These are phyloP conservation scores for Taenaris catops DNA, from an alignment of 2,888 invertebrate species.

Conservation along the genomic window DNA sequence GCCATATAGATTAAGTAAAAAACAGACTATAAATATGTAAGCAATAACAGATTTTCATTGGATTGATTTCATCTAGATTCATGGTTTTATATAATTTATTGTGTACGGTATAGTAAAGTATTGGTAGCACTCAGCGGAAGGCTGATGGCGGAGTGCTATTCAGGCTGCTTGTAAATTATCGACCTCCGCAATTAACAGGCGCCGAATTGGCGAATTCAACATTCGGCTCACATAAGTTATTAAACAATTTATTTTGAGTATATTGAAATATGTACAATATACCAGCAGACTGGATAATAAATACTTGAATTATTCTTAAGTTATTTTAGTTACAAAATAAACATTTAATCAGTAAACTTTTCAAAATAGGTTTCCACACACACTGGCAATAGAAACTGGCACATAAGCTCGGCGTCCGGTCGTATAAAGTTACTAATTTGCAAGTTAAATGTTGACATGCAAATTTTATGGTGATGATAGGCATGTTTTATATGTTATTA, in stretches of 20 bases:
- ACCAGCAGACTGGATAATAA: too few species aligned
- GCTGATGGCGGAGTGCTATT: constrained; percentile 45
- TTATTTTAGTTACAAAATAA: too few species aligned
- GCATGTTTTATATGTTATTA: constrained; percentile 38
- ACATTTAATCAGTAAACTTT: constrained; percentile 1
- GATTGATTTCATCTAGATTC: too few species aligned
- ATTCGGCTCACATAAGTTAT: constrained; percentile 19
- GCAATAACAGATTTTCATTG: too few species aligned
- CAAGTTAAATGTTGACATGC: constrained; percentile 37
- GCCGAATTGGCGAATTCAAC: constrained; percentile 65
- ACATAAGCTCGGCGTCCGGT: constrained; percentile 16
- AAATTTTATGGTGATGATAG: constrained; percentile 36
- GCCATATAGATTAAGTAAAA: too few species aligned
- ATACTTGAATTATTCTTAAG: too few species aligned
- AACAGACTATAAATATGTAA: too few species aligned
- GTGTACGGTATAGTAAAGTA: too few species aligned
- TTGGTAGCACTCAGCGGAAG: constrained; percentile 30
- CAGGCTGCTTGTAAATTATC: constrained; percentile 63
- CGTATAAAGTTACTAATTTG: constrained; percentile 35
- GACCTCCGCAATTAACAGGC: constrained; percentile 69
- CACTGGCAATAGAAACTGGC: constrained; percentile 11
- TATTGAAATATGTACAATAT: too few species aligned
- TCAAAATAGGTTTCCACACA: constrained; percentile 1
- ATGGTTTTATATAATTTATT: too few species aligned
- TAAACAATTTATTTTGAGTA: too few species aligned